Conservation (phyloP, 2,888 invertebrate genomes). For the Synanthedon vespiformis region DNA sequence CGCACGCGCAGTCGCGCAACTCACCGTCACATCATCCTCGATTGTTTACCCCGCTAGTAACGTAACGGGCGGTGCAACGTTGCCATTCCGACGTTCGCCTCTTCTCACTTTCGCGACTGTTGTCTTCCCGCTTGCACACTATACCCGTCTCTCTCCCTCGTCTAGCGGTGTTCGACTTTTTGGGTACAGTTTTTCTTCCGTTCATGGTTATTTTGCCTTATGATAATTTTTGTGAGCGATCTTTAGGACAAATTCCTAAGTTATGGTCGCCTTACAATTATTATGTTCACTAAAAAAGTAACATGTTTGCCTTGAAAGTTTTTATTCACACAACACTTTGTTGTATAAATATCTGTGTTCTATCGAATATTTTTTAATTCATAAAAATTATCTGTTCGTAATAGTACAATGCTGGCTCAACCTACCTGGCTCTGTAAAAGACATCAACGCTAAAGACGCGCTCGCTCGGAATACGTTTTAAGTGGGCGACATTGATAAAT, state of each 20-base stretch:
- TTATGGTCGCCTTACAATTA: too few species aligned
- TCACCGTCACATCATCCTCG: slow-evolving; percentile 49
- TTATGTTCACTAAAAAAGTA: too few species aligned
- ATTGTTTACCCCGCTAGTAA: slow-evolving; percentile 65
- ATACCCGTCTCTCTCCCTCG: slow-evolving; percentile 37
- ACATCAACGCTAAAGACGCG: slow-evolving; percentile 22
- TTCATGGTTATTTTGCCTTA: slow-evolving; percentile 50
- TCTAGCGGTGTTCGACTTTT: slow-evolving; percentile 68
- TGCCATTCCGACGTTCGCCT: slow-evolving; percentile 56
- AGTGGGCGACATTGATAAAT: slow-evolving; percentile 16
- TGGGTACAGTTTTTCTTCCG: slow-evolving; percentile 59
- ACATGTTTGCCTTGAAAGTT: neutral
- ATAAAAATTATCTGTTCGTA: neutral
- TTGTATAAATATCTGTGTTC: neutral
- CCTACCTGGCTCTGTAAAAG: slow-evolving; percentile 24
- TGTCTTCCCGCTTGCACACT: slow-evolving; percentile 28
- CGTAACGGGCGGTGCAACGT: slow-evolving; percentile 57
- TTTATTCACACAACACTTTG: neutral
- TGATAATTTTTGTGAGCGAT: slow-evolving; percentile 11
- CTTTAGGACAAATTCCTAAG: too few species aligned
- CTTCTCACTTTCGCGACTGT: slow-evolving; percentile 66
- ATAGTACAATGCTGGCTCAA: neutral
- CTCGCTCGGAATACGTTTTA: slow-evolving; percentile 14
- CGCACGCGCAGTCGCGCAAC: slow-evolving; percentile 47
- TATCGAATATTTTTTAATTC: neutral